Base-by-base conservation (phyloP, 2,113 vertebrate species). In the Miniopterus natalensis region DNA sequence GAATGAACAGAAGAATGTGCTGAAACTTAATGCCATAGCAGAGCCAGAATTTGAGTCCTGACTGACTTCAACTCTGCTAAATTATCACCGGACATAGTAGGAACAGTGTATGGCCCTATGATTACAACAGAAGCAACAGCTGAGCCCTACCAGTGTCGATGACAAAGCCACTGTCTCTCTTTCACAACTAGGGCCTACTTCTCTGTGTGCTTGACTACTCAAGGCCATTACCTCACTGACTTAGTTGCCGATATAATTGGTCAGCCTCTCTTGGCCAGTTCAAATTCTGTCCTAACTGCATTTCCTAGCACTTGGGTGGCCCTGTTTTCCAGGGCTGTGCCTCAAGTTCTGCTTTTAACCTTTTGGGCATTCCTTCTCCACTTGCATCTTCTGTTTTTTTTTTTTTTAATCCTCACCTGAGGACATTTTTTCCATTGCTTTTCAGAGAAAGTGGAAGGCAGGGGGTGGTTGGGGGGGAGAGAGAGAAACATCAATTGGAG, bases 321-420 rank as follows among this genome's bases (percentile, higher is more conserved):
- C 21, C 51, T 11, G 36, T 71, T 79, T 86, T 71, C 74, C 47
- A 59, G 31, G 36, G 2, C 0, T 57, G 49, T 73, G 42, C n/a
- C 63, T 91, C 87, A 65, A 57, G 21, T 59, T 95, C 55, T 87
- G 77, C 83, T 77, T 88, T 79, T 85, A 77, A 68, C n/a, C 45
- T 88, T 85, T 84, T 80, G 84, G 75, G 53, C 31, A 68, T 86
- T 83, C 36, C 59, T 87, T 87, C 23, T 63, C 31, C 15, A 11
- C 21, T 85, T 94, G 20, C 4, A 57, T 88, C 80, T 36, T 36
- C 36, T 36, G 36, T 36, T 36, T 36, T 36, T 36, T 36, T 36
- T 36, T 36, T 36, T 36, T 36, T 36, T 36, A 36, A 36, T 36
- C 36, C 36, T 36, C 36, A 36, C 36, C 36, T 36, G 36, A 36